Evolutionary conservation across 2,113 vertebrate genomes (phyloP).

Genomic region (Periophthalmus modestus): DNA sequence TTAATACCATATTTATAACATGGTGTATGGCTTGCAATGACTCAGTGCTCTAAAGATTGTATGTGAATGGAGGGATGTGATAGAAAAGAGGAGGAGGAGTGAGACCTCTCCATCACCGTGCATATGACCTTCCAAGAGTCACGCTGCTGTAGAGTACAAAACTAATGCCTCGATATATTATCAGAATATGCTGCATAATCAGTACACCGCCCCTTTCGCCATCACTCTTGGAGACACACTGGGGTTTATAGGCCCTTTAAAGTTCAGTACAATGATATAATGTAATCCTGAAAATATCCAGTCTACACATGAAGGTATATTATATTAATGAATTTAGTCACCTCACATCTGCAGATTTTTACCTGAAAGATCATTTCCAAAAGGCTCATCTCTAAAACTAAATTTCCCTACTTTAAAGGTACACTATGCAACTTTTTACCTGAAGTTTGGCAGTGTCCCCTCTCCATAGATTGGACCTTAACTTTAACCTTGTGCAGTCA

Average conservation of each 20-base stretch:
- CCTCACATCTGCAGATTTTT: neutral
- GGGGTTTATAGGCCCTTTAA: slow-evolving; percentile 8
- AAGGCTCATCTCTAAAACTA: neutral
- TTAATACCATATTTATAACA: slow-evolving; percentile 15
- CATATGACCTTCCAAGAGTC: slow-evolving; percentile 70
- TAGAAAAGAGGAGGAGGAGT: slow-evolving; percentile 56
- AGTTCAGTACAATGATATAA: slow-evolving; percentile 31
- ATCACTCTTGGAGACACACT: slow-evolving; percentile 23
- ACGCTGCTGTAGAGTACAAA: slow-evolving; percentile 54
- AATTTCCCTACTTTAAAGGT: too few relatives aligned
- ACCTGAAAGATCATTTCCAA: neutral
- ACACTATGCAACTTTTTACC: too few relatives aligned
- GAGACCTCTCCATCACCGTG: slow-evolving; percentile 62
- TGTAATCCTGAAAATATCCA: slow-evolving; percentile 21
- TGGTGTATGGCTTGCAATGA: neutral
- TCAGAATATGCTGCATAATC: slow-evolving; percentile 68
- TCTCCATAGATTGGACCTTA: too few relatives aligned
- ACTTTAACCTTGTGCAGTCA: too few relatives aligned
- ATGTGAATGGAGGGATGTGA: slow-evolving; percentile 48
- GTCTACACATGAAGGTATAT: neutral
- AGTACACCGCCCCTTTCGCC: slow-evolving; percentile 47
- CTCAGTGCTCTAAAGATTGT: slow-evolving; percentile 25
- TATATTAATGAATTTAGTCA: neutral
- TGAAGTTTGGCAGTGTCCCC: too few relatives aligned
- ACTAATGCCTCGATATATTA: slow-evolving; percentile 72